A percentile compares a stretch with the other conserved stretches of the same genome.
Conservation (phyloP, 2,888 invertebrate genomes). For the Drosophila incognita region DNA sequence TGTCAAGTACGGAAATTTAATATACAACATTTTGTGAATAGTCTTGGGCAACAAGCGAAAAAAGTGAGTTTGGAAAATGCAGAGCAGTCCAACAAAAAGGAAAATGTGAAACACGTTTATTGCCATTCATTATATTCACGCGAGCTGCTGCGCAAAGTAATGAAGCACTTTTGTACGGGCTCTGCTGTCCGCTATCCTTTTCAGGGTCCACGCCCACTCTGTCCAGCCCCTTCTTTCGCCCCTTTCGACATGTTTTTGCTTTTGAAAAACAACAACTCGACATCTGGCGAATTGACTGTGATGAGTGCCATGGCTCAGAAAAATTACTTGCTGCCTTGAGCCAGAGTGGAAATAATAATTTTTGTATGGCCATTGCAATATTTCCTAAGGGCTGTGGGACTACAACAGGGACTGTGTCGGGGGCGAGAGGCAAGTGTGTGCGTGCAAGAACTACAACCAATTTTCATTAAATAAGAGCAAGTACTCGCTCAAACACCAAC, state of each 20-base stretch:
- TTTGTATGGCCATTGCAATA: slow-evolving; percentile 61
- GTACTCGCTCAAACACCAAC: slow-evolving; percentile 24
- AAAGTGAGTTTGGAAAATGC: slow-evolving; percentile 44
- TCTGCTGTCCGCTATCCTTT: slow-evolving; percentile 49
- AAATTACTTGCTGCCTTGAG: slow-evolving; percentile 62
- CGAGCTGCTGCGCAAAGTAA: slow-evolving; percentile 82
- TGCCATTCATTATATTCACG: slow-evolving; percentile 81
- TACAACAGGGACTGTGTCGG: background rate
- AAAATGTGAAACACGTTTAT: slow-evolving; percentile 81
- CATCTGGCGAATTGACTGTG: slow-evolving; percentile 50
- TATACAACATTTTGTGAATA: slow-evolving; percentile 40
- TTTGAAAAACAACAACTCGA: slow-evolving; percentile 39
- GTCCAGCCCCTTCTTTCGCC: background rate
- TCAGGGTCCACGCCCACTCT: slow-evolving; percentile 26
- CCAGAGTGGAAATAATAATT: slow-evolving; percentile 73
- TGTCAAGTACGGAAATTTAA: slow-evolving; percentile 42
- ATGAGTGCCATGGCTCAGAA: slow-evolving; percentile 62
- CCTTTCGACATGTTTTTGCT: slow-evolving; percentile 47
- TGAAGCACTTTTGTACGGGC: slow-evolving; percentile 69
- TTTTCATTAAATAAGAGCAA: slow-evolving; percentile 72
- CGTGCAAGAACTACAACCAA: slow-evolving; percentile 69
- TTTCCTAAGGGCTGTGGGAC: slow-evolving; percentile 10
- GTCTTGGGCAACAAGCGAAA: slow-evolving; percentile 50
- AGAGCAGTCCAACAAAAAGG: slow-evolving; percentile 29
- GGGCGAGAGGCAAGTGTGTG: slow-evolving; percentile 10